Base-by-base conservation (phyloP, 2,888 invertebrate species). In the Sicus ferrugineus region DNA sequence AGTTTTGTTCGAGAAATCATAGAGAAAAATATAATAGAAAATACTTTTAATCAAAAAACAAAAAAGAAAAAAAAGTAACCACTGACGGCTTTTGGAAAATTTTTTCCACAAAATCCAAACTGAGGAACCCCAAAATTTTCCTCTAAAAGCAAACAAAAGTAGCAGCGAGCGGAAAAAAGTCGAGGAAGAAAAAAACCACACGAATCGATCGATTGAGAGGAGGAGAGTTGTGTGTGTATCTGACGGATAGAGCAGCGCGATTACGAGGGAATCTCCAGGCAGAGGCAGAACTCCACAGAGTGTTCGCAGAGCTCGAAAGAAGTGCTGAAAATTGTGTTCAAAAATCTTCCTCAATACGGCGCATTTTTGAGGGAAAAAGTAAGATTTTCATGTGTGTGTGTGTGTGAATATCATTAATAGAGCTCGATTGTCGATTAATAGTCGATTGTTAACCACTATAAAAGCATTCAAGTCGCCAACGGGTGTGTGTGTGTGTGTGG, bases 121-220 rank as follows among this genome's bases (percentile, higher is more conserved):
- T 26, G n/a, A 48, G 26, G 28, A 26, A 28, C 4, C 3, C 21
- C 34, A 59, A 59, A 67, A 67, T 48, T 67, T 67, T 46, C 56
- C 48, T n/a, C n/a, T 42, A 56, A 56, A 52, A 56, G 26, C 28
- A 48, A 34, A 21, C 5, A 26, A 52, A 54, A 62, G 23, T 26
- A 68, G 42, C 14, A 59, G 59, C 28, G 48, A 31, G 28, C 16
- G 42, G n/a, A 42, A n/a, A n/a, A 42, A 65, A 28, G 59, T 7
- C 19, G 48, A 31, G 48, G 34, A 67, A 50, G 62, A 68, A 68
- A 54, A 62, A 62, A 52, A 68, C 54, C 62, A 54, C 42, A 54
- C 23, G 21, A 42, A 54, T 67, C 61, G 62, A 68, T 68, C 62
- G 52, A 68, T 62, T 26, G 50, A 59, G 54, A n/a, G n/a, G n/a